phyloP scores from a whole-genome alignment of 2,888 invertebrate species.

The Ophraella communa region DNA sequence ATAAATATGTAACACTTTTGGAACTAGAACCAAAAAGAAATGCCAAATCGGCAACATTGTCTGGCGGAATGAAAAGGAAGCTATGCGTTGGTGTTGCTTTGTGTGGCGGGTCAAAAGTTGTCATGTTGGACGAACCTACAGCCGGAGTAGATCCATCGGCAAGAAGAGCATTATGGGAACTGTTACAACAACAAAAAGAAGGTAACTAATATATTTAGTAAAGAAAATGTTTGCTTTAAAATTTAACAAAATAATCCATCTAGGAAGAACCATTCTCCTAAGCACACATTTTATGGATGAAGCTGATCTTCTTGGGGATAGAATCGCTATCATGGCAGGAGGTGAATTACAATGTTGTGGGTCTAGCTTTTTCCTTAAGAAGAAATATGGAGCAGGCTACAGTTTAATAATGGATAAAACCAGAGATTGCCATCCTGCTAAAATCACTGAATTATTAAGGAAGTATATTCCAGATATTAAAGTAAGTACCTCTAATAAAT shows the following conservation, averaged over 20 bases:
- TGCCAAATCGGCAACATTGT: constrained; percentile 66
- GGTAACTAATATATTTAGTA: constrained; percentile 58
- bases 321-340: constrained; percentile 86
- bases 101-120: constrained; percentile 76
- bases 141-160: constrained; percentile 89
- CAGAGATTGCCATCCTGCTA: constrained; percentile 60
- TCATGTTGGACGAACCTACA: constrained; percentile 78
- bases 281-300: constrained; percentile 93
- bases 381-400: constrained; percentile 87
- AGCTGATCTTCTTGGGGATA: constrained; percentile 85
- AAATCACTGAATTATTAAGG: constrained; percentile 67
- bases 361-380: constrained; percentile 81
- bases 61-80: constrained; percentile 82
- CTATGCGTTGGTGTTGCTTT: constrained; percentile 78
- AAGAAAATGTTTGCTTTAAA: background rate
- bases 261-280: constrained; percentile 78
- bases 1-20: constrained; percentile 69
- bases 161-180: constrained; percentile 82
- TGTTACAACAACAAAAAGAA: constrained; percentile 74
- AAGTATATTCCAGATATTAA: constrained; percentile 70
- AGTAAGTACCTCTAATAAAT: constrained; percentile 36
- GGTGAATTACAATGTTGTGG: constrained; percentile 83
- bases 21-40: constrained; percentile 71
- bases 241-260: constrained; percentile 10
- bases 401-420: constrained; percentile 75